Conservation (phyloP, 2,888 invertebrate genomes). For the Portevinia maculata region DNA sequence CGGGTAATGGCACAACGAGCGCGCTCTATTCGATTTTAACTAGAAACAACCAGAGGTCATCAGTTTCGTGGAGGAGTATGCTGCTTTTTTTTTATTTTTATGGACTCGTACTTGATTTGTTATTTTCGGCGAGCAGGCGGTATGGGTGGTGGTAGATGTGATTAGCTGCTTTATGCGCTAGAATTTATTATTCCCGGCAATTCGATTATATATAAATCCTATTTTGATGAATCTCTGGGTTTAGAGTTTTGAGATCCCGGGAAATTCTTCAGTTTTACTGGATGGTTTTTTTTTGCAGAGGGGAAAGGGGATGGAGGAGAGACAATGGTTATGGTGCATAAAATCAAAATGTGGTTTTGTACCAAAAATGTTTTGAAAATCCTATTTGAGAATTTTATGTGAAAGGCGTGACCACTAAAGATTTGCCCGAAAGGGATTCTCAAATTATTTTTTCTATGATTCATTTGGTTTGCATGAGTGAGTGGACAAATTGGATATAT, state of each 20-base stretch:
- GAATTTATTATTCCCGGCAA: constrained; percentile 73
- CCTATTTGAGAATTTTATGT: constrained; percentile 67
- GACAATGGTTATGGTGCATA: constrained; percentile 67
- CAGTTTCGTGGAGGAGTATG: constrained; percentile 63
- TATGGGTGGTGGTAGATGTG: constrained; percentile 45
- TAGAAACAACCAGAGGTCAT: constrained; percentile 73
- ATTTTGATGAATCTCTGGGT: constrained; percentile 68
- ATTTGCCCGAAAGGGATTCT: constrained; percentile 10
- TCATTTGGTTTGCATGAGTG: background rate
- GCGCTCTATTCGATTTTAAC: constrained; percentile 71
- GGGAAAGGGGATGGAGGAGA: constrained; percentile 18
- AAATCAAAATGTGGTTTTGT: constrained; percentile 71
- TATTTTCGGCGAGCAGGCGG: constrained; percentile 29
- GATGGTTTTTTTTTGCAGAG: constrained; percentile 21
- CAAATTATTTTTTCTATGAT: background rate
- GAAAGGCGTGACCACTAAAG: constrained; percentile 66
- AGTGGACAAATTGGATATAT: too few species aligned
- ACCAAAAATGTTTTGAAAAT: constrained; percentile 56
- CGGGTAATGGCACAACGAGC: constrained; percentile 67
- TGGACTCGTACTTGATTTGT: constrained; percentile 69
- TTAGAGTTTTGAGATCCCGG: constrained; percentile 50
- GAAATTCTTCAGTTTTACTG: constrained; percentile 64
- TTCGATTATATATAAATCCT: constrained; percentile 74
- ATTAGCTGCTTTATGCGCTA: constrained; percentile 73
- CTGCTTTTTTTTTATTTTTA: constrained; percentile 55